Percentiles rank a stretch among this genome's conserved stretches.
Conservation (phyloP, 1,140 invertebrate genomes). For the Hormaphis cornu region DNA sequence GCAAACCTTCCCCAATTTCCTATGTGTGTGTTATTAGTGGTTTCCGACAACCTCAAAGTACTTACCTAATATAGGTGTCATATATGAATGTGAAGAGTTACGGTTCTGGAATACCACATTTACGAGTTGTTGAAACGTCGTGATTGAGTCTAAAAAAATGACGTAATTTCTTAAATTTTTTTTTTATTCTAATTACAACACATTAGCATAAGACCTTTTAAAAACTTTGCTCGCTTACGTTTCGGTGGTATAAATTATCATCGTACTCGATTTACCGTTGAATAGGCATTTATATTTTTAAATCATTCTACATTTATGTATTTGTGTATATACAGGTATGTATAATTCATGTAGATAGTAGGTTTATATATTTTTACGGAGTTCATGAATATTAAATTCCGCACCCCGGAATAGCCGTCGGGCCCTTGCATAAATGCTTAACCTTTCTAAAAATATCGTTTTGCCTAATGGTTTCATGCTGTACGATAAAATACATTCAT, state of each 20-base stretch:
- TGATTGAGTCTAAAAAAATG: neutral
- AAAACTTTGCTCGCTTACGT: neutral
- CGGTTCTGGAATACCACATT: neutral
- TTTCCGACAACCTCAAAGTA: conserved; percentile 3
- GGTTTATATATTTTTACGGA: neutral
- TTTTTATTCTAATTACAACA: neutral
- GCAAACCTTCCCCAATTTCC: neutral
- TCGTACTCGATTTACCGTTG: neutral
- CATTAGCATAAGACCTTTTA: neutral
- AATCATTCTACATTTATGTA: neutral
- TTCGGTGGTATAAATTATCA: neutral
- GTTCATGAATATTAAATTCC: conserved; percentile 23
- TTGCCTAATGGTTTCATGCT: conserved; percentile 12
- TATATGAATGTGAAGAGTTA: neutral
- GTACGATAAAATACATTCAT: neutral
- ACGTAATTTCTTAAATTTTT: neutral
- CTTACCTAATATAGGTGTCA: too few species aligned
- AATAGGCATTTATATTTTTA: conserved; percentile 12
- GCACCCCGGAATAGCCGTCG: neutral
- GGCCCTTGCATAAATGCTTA: conserved; percentile 9
- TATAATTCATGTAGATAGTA: too few species aligned
- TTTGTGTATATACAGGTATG: neutral
- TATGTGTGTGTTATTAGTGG: neutral
- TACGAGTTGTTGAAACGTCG: neutral
- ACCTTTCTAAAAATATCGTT: conserved; percentile 8